phyloP scores from a whole-genome alignment of 2,888 invertebrate species.

The Drosophila kanekoi region DNA sequence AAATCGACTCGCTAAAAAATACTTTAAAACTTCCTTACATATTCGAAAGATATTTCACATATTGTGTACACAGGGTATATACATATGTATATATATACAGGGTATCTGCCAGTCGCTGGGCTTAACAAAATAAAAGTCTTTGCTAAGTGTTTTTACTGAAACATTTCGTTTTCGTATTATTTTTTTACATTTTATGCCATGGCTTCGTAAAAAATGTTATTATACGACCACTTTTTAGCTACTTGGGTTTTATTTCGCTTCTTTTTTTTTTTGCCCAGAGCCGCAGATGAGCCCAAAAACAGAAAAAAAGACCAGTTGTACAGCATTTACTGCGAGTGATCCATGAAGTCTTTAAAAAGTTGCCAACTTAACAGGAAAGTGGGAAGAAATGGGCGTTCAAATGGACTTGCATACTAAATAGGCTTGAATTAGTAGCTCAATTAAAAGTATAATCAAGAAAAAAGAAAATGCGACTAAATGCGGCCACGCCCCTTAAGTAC shows the following conservation, averaged over 20 bases:
- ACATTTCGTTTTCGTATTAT: slow-evolving; percentile 36
- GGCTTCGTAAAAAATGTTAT: slow-evolving; percentile 47
- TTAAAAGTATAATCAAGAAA: slow-evolving; percentile 46
- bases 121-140: too few relatives aligned
- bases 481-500: slow-evolving; percentile 32
- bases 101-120: background rate
- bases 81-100: background rate
- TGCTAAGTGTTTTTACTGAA: slow-evolving; percentile 35
- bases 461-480: slow-evolving; percentile 19
- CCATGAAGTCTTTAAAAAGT: slow-evolving; percentile 1
- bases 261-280: background rate
- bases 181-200: slow-evolving; percentile 33
- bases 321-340: slow-evolving; percentile 2
- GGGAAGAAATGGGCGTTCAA: background rate
- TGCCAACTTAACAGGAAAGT: background rate
- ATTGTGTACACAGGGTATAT: too few relatives aligned
- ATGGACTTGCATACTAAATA: slow-evolving; percentile 37
- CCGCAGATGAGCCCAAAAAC: slow-evolving; percentile 1
- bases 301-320: slow-evolving; percentile 1
- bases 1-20: too few relatives aligned
- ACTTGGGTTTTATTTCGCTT: slow-evolving; percentile 28
- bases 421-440: slow-evolving; percentile 39
- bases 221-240: slow-evolving; percentile 29
- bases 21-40: too few relatives aligned
- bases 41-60: too few relatives aligned